These are phyloP conservation scores for Dugesia japonica DNA, from an alignment of 2,888 invertebrate genomes.

Conservation along the genomic window DNA sequence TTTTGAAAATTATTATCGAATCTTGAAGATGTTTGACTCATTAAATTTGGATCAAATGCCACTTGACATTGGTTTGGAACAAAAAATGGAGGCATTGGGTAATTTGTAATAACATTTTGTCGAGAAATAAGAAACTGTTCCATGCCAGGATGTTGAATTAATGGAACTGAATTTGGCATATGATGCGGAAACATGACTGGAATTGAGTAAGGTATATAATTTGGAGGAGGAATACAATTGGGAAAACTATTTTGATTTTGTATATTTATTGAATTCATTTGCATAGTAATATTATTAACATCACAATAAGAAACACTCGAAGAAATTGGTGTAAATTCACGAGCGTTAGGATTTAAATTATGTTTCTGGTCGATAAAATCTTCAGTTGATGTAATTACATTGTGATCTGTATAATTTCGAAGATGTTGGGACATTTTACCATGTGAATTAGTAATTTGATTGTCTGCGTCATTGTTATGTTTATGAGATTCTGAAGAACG, in stretches of 20 bases:
- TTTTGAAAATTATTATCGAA: slow-evolving; percentile 7
- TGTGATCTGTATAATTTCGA: not conserved
- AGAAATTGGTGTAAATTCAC: slow-evolving; percentile 11
- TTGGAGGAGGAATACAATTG: not conserved
- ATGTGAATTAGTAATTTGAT: not conserved
- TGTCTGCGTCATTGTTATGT: not conserved
- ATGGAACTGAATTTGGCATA: not conserved
- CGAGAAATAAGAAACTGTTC: not conserved
- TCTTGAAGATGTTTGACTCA: not conserved
- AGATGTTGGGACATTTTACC: not conserved
- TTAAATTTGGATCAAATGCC: not conserved
- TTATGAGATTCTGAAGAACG: not conserved
- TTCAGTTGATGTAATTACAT: not conserved
- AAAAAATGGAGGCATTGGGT: not conserved
- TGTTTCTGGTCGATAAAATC: not conserved
- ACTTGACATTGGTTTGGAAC: not conserved
- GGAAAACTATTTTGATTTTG: not conserved
- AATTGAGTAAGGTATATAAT: not conserved
- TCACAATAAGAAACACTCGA: slow-evolving; percentile 14
- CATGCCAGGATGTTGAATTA: not conserved
- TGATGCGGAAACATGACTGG: slow-evolving; percentile 2
- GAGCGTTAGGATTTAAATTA: not conserved
- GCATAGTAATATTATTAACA: slow-evolving; percentile 4
- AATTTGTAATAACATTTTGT: not conserved
- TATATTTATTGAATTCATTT: not conserved